Base-by-base conservation (phyloP, 2,797 vertebrate genomes). In the Gastrophryne carolinensis region DNA sequence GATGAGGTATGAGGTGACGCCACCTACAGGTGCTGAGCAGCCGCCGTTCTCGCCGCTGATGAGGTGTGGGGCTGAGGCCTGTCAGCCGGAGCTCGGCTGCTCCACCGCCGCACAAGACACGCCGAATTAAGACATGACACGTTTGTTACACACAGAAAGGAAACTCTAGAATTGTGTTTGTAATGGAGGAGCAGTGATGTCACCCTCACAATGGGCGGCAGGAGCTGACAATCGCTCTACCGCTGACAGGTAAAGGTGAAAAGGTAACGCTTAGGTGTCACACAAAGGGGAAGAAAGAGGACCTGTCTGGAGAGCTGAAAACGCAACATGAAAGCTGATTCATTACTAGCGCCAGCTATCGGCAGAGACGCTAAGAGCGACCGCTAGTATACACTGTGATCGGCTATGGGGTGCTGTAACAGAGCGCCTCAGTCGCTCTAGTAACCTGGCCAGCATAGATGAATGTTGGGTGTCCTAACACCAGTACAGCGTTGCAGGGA, bases 1-100 rank as follows among this genome's bases (percentile, higher is more conserved):
- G 50, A 66, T 66, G 62, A 49, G 52, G 61, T 73, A 66, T 66
- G 62, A 49, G 52, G 47, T 73, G 72, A 56, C 61, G 15, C 61
- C 61, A 56, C 52, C 41, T 64, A 21, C 13, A 5, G 8, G 13
- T 27, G n/a, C n/a, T n/a, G n/a, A n/a, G 5, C 52, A 74, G 62
- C 52, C 66, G 72, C 15, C 26, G 5, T 23, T 39, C 34, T 32
- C 61, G 49, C 65, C 10, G 32, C 54, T 61, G 70, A 60, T 72
- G 56, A 72, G 30, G 70, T 62, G 69, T 35, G 4, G 17, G 60
- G 24, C 37, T 30, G 58, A 50, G 27, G 34, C 17, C 4, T n/a
- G 65, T 68, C 49, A 37, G 24, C 32, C 2, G 15, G 50, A 54
- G 23, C 32, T n/a, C 23, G 11, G 4, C 27, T 29, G 15, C 44